Base-by-base conservation (phyloP, 2,888 invertebrate species). In the Aphelenchoides bicaudatus region DNA sequence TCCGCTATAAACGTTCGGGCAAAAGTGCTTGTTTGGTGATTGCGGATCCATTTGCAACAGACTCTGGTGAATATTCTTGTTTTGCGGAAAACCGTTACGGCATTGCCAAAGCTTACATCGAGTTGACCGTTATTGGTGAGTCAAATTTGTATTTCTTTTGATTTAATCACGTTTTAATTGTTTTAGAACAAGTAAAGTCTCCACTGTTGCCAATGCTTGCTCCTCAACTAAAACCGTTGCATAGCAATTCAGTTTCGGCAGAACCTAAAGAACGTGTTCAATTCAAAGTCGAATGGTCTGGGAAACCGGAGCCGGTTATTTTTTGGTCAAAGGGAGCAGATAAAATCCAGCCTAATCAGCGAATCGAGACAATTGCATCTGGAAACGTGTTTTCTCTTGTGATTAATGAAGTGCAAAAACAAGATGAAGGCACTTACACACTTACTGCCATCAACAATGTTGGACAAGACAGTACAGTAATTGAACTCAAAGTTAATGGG, bases 31-130 rank as follows among this genome's bases (percentile, higher is more conserved):
- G 58, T 46, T 61, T 78, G 51, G 62, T 58, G n/a, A 73, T 78
- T 43, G 68, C 68, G 27, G 78, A 78, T 61, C 75, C 72, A 25
- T 78, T 78, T 67, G 78, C 78, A 8, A 76, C 76, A 60, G 78
- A 78, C 63, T 69, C 73, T 28, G 78, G 74, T 10, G 91, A 91
- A 81, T 99, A 96, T 82, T 86, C 86, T 39, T 94, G 94, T 81
- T 85, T 88, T 34, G 96, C 96, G 23, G 88, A 88, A 69, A 98
- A 96, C 83, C 84, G 85, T 50, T 90, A 91, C 79, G 96, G 96
- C 71, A 86, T 87, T 27, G 92, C 93, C 74, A 93, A 94, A 84
- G 91, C 91, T 81, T 90, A 91, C 72, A 90, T 93, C 56, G 90
- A 91, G 77, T 90, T 92, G 74, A 43, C 34, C 27, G 31, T 63